A percentile compares a stretch with the other conserved stretches of the same genome.
These are phyloP conservation scores for Cheilosia urbana DNA, from an alignment of 2,888 invertebrate species.

Conservation along the genomic window DNA sequence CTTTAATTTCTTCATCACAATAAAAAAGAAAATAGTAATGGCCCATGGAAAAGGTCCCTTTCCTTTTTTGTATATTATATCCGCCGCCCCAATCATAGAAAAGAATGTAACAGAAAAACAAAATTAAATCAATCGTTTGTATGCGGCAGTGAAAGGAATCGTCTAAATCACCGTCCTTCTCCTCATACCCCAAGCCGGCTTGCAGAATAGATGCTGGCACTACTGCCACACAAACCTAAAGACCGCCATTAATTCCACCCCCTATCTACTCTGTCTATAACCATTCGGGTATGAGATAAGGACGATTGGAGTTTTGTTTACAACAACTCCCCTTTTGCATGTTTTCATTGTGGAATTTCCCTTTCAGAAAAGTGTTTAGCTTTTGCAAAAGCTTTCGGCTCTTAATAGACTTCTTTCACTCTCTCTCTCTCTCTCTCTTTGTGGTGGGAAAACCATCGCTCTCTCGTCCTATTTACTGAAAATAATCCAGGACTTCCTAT, in stretches of 20 bases:
- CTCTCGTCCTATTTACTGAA: constrained; percentile 56
- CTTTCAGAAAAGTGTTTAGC: constrained; percentile 19
- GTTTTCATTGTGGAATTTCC: constrained; percentile 37
- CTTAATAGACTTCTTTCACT: constrained; percentile 8
- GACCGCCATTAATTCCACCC: constrained; percentile 54
- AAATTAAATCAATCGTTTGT: constrained; percentile 62
- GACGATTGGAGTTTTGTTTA: constrained; percentile 31
- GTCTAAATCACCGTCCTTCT: constrained; percentile 28
- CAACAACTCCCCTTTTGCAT: not conserved
- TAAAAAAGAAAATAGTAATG: constrained; percentile 25
- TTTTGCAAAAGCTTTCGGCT: constrained; percentile 5
- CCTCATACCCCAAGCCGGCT: not conserved
- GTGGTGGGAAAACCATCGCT: not conserved
- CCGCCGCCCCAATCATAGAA: not conserved
- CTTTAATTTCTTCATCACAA: constrained; percentile 41
- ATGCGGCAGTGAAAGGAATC: constrained; percentile 22
- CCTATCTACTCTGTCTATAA: constrained; percentile 1
- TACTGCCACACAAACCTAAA: constrained; percentile 50
- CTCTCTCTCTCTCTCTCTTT: constrained; percentile 38
- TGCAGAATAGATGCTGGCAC: constrained; percentile 3
- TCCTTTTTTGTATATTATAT: too few species aligned
- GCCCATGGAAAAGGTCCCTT: constrained; percentile 17
- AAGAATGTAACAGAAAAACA: constrained; percentile 2
- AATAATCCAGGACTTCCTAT: constrained; percentile 74
- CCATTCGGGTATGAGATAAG: constrained; percentile 40